Evolutionary conservation across 2,113 vertebrate genomes (phyloP), one percentile per base, ranked within the genome.

Genomic region (Melierax canorus): DNA sequence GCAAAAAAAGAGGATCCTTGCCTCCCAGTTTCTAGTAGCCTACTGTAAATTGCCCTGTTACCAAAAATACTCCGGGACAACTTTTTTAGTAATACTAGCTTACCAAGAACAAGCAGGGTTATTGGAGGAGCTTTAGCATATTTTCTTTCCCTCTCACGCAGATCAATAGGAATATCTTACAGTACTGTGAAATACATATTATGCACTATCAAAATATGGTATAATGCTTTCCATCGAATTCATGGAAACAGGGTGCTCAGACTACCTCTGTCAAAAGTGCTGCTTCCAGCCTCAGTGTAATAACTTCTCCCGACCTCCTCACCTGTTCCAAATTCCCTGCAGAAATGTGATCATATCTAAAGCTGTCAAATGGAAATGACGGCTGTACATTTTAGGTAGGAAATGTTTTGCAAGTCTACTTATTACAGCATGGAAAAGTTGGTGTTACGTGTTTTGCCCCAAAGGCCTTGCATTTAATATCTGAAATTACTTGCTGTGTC

Each of bases 161-260:
- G 17, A 60, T 53, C 10, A 18, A 41, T 45, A 86, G 7, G 5
- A 79, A 45, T 59, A 75, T 39, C 21, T 73, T 64, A 39, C 2
- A 16, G 21, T 29, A 69, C 93, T 22, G 22, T 50, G 12, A 69
- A 90, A n/a, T 29, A 43, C 3, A 17, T 45, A 48, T 72, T 51
- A 21, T 4, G 0, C 4, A 9, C 5, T 73, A 53, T 12, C 7
- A 84, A 48, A 67, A 77, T 41, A 38, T 2, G 2, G 0, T 53
- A 41, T 15, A 86, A 30, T 59, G n/a, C 5, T 32, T 90, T 77
- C 29, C 9, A 32, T 1, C 26, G 12, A 17, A 67, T n/a, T 72
- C 7, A 62, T 27, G 32, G 36, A 64, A 43, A 69, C 2, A 18
- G n/a, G 6, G 32, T 26, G 4, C 21, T 81, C 27, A 84, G 30